These are phyloP conservation scores for Stenchaetothrips biformis DNA, from an alignment of 2,888 invertebrate species.

Conservation along the genomic window DNA sequence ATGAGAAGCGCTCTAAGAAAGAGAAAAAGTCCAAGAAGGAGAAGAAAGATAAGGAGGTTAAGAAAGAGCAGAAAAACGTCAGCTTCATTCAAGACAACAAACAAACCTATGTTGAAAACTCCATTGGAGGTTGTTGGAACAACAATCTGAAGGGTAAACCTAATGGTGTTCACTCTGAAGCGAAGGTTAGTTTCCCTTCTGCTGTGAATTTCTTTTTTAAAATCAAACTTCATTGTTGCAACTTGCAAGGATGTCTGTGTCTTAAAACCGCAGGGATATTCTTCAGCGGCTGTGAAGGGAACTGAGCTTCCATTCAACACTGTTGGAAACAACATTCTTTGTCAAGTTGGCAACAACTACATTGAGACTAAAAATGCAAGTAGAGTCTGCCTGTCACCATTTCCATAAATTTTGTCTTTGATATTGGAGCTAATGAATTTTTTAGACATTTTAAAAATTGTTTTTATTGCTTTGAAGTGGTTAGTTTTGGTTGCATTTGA, in stretches of 20 bases:
- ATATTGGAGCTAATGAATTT: neutral
- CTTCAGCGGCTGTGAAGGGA: neutral
- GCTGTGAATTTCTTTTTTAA: neutral
- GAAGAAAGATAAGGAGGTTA: neutral
- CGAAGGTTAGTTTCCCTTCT: neutral
- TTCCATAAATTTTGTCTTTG: no score
- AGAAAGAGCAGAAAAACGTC: neutral
- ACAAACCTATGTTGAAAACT: neutral
- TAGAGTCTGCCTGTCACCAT: neutral
- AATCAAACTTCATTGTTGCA: no score
- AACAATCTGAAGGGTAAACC: neutral
- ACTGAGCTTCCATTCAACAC: neutral
- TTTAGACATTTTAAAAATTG: no score
- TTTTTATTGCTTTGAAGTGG: neutral
- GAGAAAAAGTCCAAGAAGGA: neutral
- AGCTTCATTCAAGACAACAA: neutral
- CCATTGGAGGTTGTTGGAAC: neutral
- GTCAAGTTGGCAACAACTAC: neutral
- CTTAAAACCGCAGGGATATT: neutral
- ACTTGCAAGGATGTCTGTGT: neutral
- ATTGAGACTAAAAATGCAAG: slow-evolving; percentile 5
- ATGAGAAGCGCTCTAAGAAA: slow-evolving; percentile 3
- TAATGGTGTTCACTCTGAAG: neutral
- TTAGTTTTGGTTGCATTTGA: neutral
- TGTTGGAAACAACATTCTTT: neutral